phyloP scores from a whole-genome alignment of 2,888 invertebrate genomes.

The Pandemis corylana region DNA sequence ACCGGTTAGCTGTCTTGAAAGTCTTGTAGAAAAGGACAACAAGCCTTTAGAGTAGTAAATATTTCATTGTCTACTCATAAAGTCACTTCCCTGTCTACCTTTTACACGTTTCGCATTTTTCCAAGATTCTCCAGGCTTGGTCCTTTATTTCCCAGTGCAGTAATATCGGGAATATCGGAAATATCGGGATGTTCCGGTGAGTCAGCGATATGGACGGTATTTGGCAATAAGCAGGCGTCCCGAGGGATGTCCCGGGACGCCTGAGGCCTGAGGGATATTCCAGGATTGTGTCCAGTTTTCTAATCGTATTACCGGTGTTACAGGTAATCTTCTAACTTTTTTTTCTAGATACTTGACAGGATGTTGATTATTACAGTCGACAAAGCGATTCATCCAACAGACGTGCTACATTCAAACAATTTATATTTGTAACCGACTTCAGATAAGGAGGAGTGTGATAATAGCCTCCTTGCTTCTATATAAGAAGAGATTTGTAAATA shows the following conservation, averaged over 20 bases:
- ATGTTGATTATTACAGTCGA: too few relatives aligned
- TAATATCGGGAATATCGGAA: slow-evolving; percentile 1
- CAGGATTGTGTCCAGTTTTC: slow-evolving; percentile 10
- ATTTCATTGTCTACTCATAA: neutral
- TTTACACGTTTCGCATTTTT: neutral
- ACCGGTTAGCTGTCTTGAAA: too few relatives aligned
- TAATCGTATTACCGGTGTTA: slow-evolving; percentile 1
- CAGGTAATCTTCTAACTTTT: neutral
- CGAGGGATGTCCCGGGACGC: neutral
- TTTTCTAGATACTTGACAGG: too few relatives aligned
- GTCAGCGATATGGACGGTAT: slow-evolving; percentile 8
- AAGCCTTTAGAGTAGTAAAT: too few relatives aligned
- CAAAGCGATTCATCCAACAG: too few relatives aligned
- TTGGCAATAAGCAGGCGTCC: slow-evolving; percentile 5
- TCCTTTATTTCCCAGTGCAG: slow-evolving; percentile 2
- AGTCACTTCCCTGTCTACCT: neutral
- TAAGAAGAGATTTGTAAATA: too few relatives aligned
- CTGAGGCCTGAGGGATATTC: neutral
- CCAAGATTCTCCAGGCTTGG: neutral
- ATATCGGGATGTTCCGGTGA: slow-evolving; percentile 4
- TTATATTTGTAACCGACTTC: too few relatives aligned
- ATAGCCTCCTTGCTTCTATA: too few relatives aligned
- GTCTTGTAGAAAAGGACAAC: too few relatives aligned
- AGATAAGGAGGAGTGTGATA: too few relatives aligned
- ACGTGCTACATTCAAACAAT: too few relatives aligned